Percentiles rank a stretch among this genome's conserved stretches.
phyloP scores from a whole-genome alignment of 1,140 invertebrate genomes.

The Acromyrmex heyeri region DNA sequence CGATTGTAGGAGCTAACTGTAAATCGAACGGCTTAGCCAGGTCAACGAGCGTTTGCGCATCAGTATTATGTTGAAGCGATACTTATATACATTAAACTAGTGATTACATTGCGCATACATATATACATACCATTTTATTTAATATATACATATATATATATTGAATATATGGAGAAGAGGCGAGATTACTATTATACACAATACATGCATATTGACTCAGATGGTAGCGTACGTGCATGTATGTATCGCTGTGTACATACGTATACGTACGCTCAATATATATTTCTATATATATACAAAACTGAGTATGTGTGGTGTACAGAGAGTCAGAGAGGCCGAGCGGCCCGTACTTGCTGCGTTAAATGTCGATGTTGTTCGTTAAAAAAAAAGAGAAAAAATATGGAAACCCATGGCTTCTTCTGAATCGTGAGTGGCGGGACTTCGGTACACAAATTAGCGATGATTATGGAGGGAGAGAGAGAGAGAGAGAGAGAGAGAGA shows the following conservation, averaged over 20 bases:
- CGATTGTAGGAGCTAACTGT: conserved; percentile 40
- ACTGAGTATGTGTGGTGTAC: conserved; percentile 56
- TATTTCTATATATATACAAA: conserved; percentile 56
- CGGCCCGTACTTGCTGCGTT: conserved; percentile 47
- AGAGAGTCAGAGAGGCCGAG: conserved; percentile 44
- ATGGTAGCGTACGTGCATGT: conserved; percentile 69
- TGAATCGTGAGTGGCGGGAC: conserved; percentile 62
- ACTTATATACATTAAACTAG: conserved; percentile 83
- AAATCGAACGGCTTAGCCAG: conserved; percentile 74
- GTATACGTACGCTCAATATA: conserved; percentile 47
- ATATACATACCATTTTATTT: conserved; percentile 80
- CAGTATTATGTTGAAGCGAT: conserved; percentile 84
- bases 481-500: not conserved
- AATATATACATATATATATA: conserved; percentile 77
- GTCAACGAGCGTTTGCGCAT: conserved; percentile 80
- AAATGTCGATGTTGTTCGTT: conserved; percentile 74
- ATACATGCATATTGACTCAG: conserved; percentile 59
- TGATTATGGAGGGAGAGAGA: not conserved
- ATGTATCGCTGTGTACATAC: conserved; percentile 70
- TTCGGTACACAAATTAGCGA: conserved; percentile 54
- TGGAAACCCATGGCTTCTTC: conserved; percentile 52
- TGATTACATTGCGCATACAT: conserved; percentile 82
- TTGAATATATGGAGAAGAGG: conserved; percentile 65
- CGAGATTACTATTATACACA: conserved; percentile 67
- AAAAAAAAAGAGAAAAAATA: conserved; percentile 36